These are phyloP conservation scores for Ctena decussata DNA, from an alignment of 2,888 invertebrate species.

Conservation along the genomic window DNA sequence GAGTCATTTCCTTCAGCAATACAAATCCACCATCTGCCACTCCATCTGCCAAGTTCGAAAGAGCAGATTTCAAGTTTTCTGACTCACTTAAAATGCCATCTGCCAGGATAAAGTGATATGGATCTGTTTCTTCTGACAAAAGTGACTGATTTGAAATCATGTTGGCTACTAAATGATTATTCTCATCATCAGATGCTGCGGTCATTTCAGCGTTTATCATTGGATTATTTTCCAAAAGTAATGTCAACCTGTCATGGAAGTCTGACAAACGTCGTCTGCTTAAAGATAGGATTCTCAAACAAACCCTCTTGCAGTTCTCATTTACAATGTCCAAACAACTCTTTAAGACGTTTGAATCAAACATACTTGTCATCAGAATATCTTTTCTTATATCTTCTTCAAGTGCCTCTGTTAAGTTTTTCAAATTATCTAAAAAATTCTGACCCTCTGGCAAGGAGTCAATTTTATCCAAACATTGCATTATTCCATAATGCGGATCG, in stretches of 20 bases:
- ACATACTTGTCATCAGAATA: conserved; percentile 57
- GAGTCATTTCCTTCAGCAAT: conserved; percentile 86
- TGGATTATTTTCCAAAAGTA: not conserved
- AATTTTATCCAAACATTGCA: conserved; percentile 58
- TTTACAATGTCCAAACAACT: conserved; percentile 90
- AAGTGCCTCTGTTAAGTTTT: conserved; percentile 55
- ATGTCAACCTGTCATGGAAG: not conserved
- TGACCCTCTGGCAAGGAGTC: conserved; percentile 37
- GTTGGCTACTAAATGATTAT: not conserved
- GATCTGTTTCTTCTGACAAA: conserved; percentile 81
- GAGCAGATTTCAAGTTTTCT: not conserved
- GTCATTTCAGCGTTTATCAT: not conserved
- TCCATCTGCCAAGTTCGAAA: conserved; percentile 84
- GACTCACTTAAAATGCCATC: conserved; percentile 71
- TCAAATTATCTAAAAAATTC: conserved; percentile 51
- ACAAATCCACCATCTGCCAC: conserved; percentile 89
- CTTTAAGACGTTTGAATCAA: conserved; percentile 75
- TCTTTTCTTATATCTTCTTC: conserved; percentile 68
- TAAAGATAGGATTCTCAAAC: conserved; percentile 90
- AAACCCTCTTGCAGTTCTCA: conserved; percentile 92
- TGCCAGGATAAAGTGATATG: conserved; percentile 80
- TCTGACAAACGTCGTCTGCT: not conserved
- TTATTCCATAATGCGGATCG: conserved; percentile 40
- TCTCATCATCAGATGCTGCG: not conserved
- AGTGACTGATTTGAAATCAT: not conserved